Conservation (phyloP, 2,113 vertebrate genomes). For the Cynoglossus semilaevis region DNA sequence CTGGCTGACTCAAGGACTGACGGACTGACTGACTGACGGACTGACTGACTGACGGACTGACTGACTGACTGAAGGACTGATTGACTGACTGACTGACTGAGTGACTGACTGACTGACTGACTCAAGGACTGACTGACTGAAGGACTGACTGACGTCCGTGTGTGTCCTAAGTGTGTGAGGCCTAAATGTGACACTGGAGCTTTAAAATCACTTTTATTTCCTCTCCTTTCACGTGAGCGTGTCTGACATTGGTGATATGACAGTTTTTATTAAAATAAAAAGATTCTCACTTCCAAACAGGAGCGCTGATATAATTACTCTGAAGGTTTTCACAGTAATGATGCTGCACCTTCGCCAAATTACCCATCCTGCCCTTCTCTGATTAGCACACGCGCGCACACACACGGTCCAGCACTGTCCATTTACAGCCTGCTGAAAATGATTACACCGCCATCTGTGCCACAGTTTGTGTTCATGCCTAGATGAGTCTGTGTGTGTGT, state of each 20-base stretch:
- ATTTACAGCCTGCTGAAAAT: constrained; percentile 17
- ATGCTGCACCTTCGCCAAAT: background rate
- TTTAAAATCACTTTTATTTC: too few species aligned
- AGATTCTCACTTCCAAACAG: background rate
- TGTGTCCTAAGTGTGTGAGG: too few species aligned
- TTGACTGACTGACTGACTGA: too few species aligned
- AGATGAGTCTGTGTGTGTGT: constrained; percentile 7
- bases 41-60: too few species aligned
- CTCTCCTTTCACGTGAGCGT: background rate
- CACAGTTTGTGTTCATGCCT: constrained; percentile 26
- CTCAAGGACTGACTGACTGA: too few species aligned
- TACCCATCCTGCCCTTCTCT: constrained; percentile 2
- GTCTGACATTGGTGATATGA: background rate
- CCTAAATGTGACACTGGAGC: too few species aligned
- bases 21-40: too few species aligned
- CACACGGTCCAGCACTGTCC: constrained; percentile 6
- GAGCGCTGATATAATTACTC: background rate
- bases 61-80: too few species aligned
- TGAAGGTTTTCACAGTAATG: constrained; percentile 30
- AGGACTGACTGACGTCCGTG: too few species aligned
- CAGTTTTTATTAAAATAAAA: background rate
- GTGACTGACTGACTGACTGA: too few species aligned
- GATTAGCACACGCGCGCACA: constrained; percentile 5
- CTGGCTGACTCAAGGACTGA: too few species aligned
- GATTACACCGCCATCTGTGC: constrained; percentile 30